Conservation (phyloP, 1,140 invertebrate species). For the Halyomorpha halys region DNA sequence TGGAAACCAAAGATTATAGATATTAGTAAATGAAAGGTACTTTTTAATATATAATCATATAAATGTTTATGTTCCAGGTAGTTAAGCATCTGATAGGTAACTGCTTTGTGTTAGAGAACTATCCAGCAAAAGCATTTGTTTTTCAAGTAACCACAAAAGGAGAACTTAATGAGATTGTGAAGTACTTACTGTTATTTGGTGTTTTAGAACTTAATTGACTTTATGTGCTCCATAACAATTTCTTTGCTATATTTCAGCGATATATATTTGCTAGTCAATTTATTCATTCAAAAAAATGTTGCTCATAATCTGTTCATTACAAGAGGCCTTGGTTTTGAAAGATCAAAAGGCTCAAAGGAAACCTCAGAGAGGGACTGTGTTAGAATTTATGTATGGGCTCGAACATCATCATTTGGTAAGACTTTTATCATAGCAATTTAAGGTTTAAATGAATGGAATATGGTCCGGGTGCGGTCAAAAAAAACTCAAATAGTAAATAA, state of each 20-base stretch:
- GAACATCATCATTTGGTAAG: slow-evolving; percentile 37
- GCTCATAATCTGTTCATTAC: slow-evolving; percentile 60
- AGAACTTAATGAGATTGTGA: slow-evolving; percentile 35
- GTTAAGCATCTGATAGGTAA: slow-evolving; percentile 41
- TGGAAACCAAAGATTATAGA: too few relatives aligned
- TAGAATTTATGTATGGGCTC: slow-evolving; percentile 52
- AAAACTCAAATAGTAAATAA: too few relatives aligned
- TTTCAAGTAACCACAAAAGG: slow-evolving; percentile 42
- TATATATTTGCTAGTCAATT: slow-evolving; percentile 41
- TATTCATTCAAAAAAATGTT: slow-evolving; percentile 45
- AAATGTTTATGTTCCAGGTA: slow-evolving; percentile 36
- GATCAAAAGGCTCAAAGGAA: neutral
- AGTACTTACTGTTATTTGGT: slow-evolving; percentile 31
- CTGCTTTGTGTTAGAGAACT: slow-evolving; percentile 42
- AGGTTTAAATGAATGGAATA: too few relatives aligned
- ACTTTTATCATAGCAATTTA: neutral
- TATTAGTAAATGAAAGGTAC: too few relatives aligned
- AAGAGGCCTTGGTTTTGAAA: slow-evolving; percentile 32
- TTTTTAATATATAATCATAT: too few relatives aligned
- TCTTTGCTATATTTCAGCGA: slow-evolving; percentile 29
- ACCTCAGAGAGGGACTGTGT: slow-evolving; percentile 39
- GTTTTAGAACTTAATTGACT: neutral
- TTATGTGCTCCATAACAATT: neutral
- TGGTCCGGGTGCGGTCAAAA: too few relatives aligned
- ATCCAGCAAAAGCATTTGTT: slow-evolving; percentile 51